phyloP scores from a whole-genome alignment of 2,113 vertebrate species.

The Theristicus caerulescens region DNA sequence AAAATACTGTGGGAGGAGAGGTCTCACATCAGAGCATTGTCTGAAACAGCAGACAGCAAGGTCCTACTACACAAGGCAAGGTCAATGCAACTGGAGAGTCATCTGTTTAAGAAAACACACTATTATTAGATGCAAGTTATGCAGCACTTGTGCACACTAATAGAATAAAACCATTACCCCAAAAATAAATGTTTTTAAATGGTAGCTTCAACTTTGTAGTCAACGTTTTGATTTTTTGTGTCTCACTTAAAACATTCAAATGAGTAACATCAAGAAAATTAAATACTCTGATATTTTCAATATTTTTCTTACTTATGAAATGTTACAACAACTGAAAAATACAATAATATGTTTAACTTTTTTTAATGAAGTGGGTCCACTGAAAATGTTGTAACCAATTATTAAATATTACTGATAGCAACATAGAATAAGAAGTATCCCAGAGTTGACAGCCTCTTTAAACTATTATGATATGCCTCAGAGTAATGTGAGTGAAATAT shows the following conservation, averaged over 20 bases:
- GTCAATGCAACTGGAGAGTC: constrained; percentile 61
- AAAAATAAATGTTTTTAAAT: constrained; percentile 52
- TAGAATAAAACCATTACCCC: constrained; percentile 39
- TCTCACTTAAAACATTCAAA: background rate
- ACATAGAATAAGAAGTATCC: background rate
- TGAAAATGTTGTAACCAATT: background rate
- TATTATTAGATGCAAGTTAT: constrained; percentile 73
- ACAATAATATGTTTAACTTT: background rate
- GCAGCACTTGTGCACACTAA: constrained; percentile 61
- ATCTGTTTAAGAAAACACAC: constrained; percentile 65
- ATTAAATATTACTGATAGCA: background rate
- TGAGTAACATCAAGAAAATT: background rate
- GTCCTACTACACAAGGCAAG: constrained; percentile 50
- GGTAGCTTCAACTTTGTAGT: background rate
- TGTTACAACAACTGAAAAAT: background rate
- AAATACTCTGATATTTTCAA: background rate
- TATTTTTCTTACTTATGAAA: background rate
- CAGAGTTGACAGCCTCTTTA: background rate
- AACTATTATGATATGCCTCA: background rate
- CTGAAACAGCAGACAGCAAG: constrained; percentile 61
- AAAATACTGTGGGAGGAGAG: constrained; percentile 48
- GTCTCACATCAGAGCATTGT: constrained; percentile 39
- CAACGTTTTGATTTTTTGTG: background rate
- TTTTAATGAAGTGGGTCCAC: background rate
- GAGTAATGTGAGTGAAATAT: background rate